Evolutionary conservation across 2,888 invertebrate genomes (phyloP).

Genomic region (Luffia ferchaultella): DNA sequence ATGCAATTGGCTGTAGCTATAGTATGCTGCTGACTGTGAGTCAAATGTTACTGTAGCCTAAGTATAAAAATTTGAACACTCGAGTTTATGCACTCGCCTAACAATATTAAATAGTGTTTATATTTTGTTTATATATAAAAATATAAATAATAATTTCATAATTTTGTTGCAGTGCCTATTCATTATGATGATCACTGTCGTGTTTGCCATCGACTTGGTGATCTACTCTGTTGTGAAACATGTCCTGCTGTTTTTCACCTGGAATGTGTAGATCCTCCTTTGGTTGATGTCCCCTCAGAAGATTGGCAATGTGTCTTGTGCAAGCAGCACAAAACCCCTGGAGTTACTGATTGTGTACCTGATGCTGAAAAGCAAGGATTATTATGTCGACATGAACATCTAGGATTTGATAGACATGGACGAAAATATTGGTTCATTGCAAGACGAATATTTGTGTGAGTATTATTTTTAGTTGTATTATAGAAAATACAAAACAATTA

Average conservation of each 20-base stretch:
- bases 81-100: too few relatives aligned
- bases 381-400: slow-evolving; percentile 89
- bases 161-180: slow-evolving; percentile 69
- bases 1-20: too few relatives aligned
- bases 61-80: too few relatives aligned
- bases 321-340: slow-evolving; percentile 88
- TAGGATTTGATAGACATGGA: slow-evolving; percentile 96
- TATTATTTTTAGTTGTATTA: slow-evolving; percentile 16
- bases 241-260: slow-evolving; percentile 98
- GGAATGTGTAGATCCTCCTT: slow-evolving; percentile 94
- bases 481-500: not conserved
- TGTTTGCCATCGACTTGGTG: slow-evolving; percentile 91
- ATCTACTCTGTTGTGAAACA: slow-evolving; percentile 95
- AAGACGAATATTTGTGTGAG: slow-evolving; percentile 92
- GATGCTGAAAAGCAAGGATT: slow-evolving; percentile 92
- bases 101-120: too few relatives aligned
- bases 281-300: slow-evolving; percentile 93
- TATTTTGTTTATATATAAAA: too few relatives aligned
- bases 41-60: too few relatives aligned
- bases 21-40: too few relatives aligned
- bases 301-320: slow-evolving; percentile 98
- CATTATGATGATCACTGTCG: slow-evolving; percentile 94
- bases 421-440: slow-evolving; percentile 97
- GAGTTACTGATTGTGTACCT: slow-evolving; percentile 92
- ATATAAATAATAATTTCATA: not conserved